These are phyloP conservation scores for Malurus splendens DNA, from an alignment of 2,797 vertebrate genomes.

Conservation along the genomic window DNA sequence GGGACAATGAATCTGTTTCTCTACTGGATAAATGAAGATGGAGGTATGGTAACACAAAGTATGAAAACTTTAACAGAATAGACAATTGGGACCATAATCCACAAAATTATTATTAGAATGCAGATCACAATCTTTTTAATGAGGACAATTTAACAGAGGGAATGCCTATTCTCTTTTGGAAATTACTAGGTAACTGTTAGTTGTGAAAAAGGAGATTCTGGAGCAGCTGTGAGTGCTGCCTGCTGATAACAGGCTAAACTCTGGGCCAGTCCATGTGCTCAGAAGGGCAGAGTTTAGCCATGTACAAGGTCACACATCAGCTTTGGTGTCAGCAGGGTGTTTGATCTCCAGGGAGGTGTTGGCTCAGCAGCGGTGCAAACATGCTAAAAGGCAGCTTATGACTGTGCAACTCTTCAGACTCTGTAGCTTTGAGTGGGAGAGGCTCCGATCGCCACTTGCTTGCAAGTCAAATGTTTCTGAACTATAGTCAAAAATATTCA, in stretches of 20 bases:
- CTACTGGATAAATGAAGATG: slow-evolving; percentile 88
- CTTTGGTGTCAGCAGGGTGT: not conserved
- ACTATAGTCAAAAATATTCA: not conserved
- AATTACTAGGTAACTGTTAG: not conserved
- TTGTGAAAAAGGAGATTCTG: not conserved
- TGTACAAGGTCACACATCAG: not conserved
- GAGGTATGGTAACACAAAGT: slow-evolving; percentile 70
- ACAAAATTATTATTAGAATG: not conserved
- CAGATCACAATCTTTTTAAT: not conserved
- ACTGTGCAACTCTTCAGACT: not conserved
- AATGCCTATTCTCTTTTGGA: not conserved
- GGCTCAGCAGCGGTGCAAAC: not conserved
- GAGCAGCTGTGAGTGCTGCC: not conserved
- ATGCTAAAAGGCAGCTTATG: not conserved
- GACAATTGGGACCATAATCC: not conserved
- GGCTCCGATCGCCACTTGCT: not conserved
- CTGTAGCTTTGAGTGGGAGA: not conserved
- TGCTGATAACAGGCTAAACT: not conserved
- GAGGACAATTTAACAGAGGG: not conserved
- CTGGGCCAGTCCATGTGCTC: not conserved
- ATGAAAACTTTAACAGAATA: not conserved
- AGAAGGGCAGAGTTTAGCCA: not conserved
- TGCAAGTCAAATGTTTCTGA: not conserved
- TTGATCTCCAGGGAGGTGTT: not conserved
- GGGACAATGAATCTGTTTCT: slow-evolving; percentile 93